These are phyloP conservation scores for Leguminivora glycinivorella DNA, from an alignment of 1,140 invertebrate genomes.

Conservation along the genomic window DNA sequence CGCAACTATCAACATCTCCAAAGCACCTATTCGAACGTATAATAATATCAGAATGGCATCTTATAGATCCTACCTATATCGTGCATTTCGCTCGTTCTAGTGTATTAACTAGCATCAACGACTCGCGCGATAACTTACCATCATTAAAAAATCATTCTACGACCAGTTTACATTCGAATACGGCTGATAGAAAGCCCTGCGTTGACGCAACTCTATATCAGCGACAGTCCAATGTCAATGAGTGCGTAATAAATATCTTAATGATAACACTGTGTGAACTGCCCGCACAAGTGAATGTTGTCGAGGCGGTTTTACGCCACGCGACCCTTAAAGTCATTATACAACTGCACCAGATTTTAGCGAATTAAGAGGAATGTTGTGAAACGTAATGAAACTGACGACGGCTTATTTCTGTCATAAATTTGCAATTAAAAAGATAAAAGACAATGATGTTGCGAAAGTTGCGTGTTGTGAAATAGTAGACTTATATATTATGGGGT, in stretches of 20 bases:
- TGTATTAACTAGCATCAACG: too few species aligned
- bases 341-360: constrained; percentile 16
- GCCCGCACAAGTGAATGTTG: constrained; percentile 15
- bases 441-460: constrained; percentile 16
- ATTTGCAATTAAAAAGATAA: constrained; percentile 26
- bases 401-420: constrained; percentile 3
- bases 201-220: constrained; percentile 15
- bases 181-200: neutral
- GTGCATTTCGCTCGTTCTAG: too few species aligned
- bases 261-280: constrained; percentile 22
- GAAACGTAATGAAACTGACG: constrained; percentile 9
- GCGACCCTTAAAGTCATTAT: constrained; percentile 15
- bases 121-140: too few species aligned
- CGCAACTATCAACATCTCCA: neutral
- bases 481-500: constrained; percentile 4
- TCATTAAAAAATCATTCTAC: too few species aligned
- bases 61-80: too few species aligned
- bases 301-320: constrained; percentile 19
- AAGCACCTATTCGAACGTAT: too few species aligned
- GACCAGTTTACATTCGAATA: too few species aligned
- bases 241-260: constrained; percentile 19
- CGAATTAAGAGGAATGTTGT: constrained; percentile 21
- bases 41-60: too few species aligned
- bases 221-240: constrained; percentile 20
- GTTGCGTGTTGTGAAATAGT: neutral